These are phyloP conservation scores for Serilophus lunatus DNA, from an alignment of 2,113 vertebrate genomes.

Conservation along the genomic window DNA sequence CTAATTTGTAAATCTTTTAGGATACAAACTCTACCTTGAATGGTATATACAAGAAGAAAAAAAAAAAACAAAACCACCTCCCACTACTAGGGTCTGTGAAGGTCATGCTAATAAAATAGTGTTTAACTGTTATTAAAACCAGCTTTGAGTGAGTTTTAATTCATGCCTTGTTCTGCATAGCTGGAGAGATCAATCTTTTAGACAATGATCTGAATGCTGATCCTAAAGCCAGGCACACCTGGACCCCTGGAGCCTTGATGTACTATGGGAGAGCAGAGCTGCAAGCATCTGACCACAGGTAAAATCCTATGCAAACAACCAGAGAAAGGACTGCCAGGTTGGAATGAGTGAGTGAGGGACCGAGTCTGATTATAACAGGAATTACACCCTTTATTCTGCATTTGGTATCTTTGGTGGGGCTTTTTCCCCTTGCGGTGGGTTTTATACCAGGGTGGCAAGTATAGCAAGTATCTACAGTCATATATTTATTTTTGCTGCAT, in stretches of 20 bases:
- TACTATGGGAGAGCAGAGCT: constrained; percentile 81
- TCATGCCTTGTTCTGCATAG: constrained; percentile 38
- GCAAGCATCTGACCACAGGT: constrained; percentile 82
- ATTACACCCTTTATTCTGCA: background rate
- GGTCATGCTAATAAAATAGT: background rate
- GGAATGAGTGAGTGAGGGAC: background rate
- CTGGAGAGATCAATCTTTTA: constrained; percentile 74
- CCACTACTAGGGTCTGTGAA: background rate
- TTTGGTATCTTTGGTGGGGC: background rate
- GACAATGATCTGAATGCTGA: constrained; percentile 62
- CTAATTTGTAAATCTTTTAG: background rate
- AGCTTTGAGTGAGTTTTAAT: background rate
- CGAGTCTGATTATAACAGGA: background rate
- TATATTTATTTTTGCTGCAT: background rate
- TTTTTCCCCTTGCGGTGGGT: background rate
- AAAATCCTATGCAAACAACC: background rate
- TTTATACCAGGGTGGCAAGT: background rate
- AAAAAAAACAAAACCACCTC: rapidly evolving
- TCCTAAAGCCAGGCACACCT: constrained; percentile 64
- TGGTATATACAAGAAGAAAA: background rate
- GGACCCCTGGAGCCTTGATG: constrained; percentile 78
- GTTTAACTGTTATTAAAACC: background rate
- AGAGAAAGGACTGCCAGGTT: background rate
- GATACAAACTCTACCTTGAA: background rate
- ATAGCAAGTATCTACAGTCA: background rate